These are phyloP conservation scores for Allolobophora icterica DNA, from an alignment of 2,888 invertebrate species.

Conservation along the genomic window DNA sequence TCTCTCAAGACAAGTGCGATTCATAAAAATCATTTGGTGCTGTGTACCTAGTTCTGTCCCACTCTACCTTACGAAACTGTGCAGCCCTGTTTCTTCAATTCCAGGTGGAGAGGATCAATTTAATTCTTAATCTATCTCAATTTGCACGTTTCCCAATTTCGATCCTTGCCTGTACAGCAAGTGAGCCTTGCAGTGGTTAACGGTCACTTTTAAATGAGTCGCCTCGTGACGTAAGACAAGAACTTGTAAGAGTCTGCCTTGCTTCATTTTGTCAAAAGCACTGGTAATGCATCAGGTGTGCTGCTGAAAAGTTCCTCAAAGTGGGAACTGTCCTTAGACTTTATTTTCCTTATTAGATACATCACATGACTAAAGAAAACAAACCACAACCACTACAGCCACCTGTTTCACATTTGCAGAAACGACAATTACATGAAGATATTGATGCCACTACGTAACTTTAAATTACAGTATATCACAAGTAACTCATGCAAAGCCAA, in stretches of 20 bases:
- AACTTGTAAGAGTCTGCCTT: too few relatives aligned
- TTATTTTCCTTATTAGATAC: neutral
- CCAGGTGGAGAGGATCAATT: neutral
- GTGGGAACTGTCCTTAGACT: neutral
- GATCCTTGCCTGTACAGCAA: neutral
- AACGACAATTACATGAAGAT: neutral
- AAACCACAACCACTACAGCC: neutral
- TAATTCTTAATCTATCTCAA: neutral
- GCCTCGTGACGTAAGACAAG: too few relatives aligned
- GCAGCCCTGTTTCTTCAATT: neutral
- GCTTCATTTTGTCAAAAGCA: neutral
- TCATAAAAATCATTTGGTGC: neutral
- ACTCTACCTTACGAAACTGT: too few relatives aligned
- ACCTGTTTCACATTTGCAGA: neutral
- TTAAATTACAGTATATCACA: neutral
- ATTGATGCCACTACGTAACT: too few relatives aligned
- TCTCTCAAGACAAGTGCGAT: neutral
- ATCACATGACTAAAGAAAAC: neutral
- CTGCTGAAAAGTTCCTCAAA: neutral
- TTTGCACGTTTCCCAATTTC: neutral
- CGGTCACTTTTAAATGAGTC: neutral
- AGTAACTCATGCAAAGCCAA: conserved; percentile 41
- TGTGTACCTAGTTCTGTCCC: neutral
- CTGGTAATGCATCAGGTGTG: neutral
- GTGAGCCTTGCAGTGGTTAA: too few relatives aligned